Evolutionary conservation across 2,113 vertebrate species (phyloP), one percentile per base, ranked within the genome.

Genomic region (Atherinomorus stipes): DNA sequence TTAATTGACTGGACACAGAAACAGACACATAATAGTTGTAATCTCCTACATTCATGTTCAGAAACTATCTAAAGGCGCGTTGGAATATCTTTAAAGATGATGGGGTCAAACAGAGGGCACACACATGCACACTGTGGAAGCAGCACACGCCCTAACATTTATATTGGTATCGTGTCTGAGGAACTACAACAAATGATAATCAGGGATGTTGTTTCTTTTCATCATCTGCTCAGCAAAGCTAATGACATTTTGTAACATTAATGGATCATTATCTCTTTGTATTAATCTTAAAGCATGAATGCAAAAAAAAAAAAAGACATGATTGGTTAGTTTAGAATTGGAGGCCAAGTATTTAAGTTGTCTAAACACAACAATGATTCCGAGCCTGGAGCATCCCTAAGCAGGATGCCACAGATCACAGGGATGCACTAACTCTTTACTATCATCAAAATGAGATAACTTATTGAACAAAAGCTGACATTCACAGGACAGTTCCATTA

Each of bases 1-100:
- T 86, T 88, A 85, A 91, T 90, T 88, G 79, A 82, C 38, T 62
- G 65, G 66, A 80, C 78, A 64, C 75, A 72, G 23, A 61, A 15
- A 64, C 61, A 74, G 19, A 54, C n/a, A 45, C 37, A 54, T 15
- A 45, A 76, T 4, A 21, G 51, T 26, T 23, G 7, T 26, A 65
- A 57, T 40, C 64, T 42, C 69, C 25, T 57, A 64, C 44, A 38
- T 80, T 73, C 28, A 60, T 59, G 59, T 62, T 53, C 22, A 74
- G 26, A 52, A 63, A 58, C 21, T 0, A 56, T 74, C 56, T 38
- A 1, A 2, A 64, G 50, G 68, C 38, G 56, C 13, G 19, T 34
- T 28, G 50, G 26, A 18, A 73, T 71, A 42, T 68, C 50, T 75
- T 16, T 25, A 51, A 54, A 65, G 54, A 71, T 61, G 59, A 71